These are phyloP conservation scores for Trileptium ribeirensis DNA, from an alignment of 2,888 invertebrate species.

Conservation along the genomic window DNA sequence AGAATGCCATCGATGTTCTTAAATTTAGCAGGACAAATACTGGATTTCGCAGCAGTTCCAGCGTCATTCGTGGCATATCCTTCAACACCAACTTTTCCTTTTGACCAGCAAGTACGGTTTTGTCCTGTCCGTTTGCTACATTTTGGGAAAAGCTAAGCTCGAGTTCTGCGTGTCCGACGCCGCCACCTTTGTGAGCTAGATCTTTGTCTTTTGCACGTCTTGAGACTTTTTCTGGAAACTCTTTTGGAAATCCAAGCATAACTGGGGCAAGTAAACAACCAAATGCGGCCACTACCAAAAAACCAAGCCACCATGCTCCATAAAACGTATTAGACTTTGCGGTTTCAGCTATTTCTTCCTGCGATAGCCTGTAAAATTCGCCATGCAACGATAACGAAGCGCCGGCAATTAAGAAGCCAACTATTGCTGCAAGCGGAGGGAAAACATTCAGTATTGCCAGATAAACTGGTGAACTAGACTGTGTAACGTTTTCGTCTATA, in stretches of 20 bases:
- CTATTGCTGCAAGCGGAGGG: not conserved
- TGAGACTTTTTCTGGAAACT: not conserved
- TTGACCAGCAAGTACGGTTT: not conserved
- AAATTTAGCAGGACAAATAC: not conserved
- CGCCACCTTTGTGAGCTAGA: not conserved
- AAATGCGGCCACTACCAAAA: not conserved
- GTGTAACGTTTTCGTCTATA: not conserved
- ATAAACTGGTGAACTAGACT: not conserved
- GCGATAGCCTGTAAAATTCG: not conserved
- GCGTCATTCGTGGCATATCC: not conserved
- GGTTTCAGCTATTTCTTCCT: not conserved
- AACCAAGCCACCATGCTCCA: not conserved
- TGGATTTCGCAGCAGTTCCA: not conserved
- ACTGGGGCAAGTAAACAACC: not conserved
- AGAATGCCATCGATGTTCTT: not conserved
- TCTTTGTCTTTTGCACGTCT: not conserved
- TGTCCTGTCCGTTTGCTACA: not conserved
- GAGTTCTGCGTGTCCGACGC: too few relatives aligned
- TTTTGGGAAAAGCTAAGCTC: too few relatives aligned
- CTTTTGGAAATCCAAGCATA: not conserved
- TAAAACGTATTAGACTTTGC: not conserved
- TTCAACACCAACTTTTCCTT: not conserved
- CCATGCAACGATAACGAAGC: not conserved
- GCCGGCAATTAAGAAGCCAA: not conserved
- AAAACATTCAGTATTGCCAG: not conserved